Base-by-base conservation (phyloP, 2,888 invertebrate species). In the Spisula subtruncata region DNA sequence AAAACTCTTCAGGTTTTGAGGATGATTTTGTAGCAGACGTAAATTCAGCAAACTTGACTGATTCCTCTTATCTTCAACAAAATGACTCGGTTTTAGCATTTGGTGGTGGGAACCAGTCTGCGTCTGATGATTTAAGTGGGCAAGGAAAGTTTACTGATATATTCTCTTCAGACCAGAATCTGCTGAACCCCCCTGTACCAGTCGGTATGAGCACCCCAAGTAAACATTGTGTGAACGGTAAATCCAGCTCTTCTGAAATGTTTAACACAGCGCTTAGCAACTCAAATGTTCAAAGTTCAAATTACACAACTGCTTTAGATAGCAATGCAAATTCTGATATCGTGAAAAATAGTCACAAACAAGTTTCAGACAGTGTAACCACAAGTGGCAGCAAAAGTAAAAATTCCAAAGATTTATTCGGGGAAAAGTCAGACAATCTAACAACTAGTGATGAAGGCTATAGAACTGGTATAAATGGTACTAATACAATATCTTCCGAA, bases 41-140 rank as follows among this genome's bases (percentile, higher is more conserved):
- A 35, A 79, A 87, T n/a, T 56, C 81, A 85, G 54, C 51, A 12
- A 80, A 83, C 87, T 75, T 88, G 16, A 89, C 85, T 85, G 85
- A 86, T 66, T 60, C 82, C 29, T 81, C 92, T 25, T 91, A 90
- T 87, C 79, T 88, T 25, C 75, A 87, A 56, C 89, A 90, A 81
- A 90, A 92, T 91, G 93, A 93, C 88, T 92, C 92, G n/a, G 89
- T 93, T 66, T 60, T 92, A 14, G 92, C 92, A n/a, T 88, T 75
- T 54, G 91, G 92, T 32, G 91, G 92, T 32, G 93, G 92, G 32
- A 93, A 85, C 88, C 75, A 85, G 60, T 60, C 85, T n/a, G 85
- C 89, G 20, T 35, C 48, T 1, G 84, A 86, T 46, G 81, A 82
- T 32, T 51, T 51, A 18, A 56, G 81, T 46, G 85, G 66, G 18